These are phyloP conservation scores for Melanaphis sacchari DNA, from an alignment of 1,140 invertebrate genomes.

Conservation along the genomic window DNA sequence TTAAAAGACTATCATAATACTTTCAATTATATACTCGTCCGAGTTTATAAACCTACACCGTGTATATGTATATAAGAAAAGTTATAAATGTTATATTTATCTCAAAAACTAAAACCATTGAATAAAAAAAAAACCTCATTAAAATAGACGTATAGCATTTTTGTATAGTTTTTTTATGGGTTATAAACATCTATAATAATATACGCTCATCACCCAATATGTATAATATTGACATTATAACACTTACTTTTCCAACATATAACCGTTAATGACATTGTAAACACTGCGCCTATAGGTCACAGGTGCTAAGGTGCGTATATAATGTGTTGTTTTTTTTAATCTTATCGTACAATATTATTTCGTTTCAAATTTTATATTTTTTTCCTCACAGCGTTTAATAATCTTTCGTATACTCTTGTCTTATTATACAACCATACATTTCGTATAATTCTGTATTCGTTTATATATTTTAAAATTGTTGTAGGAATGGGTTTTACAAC, in stretches of 20 bases:
- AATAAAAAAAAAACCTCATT: constrained; percentile 17
- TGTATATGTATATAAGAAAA: not conserved
- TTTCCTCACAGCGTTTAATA: not conserved
- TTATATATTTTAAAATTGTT: not conserved
- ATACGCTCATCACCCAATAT: not conserved
- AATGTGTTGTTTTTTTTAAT: not conserved
- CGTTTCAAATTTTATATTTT: not conserved
- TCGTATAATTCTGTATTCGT: not conserved
- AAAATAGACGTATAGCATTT: not conserved
- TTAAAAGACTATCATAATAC: not conserved
- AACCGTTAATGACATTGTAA: constrained; percentile 14
- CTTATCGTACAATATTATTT: not conserved
- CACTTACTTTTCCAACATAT: not conserved
- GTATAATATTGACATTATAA: constrained; percentile 13
- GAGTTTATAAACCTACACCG: not conserved
- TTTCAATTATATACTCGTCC: not conserved
- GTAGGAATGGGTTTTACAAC: not conserved
- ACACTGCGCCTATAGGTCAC: not conserved
- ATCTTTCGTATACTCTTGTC: not conserved
- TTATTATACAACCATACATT: not conserved
- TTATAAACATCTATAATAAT: not conserved
- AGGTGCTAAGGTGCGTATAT: not conserved
- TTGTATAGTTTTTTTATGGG: not conserved
- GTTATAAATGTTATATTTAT: constrained; percentile 12
- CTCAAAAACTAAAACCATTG: not conserved